Base-by-base conservation (phyloP, 2,888 invertebrate species). In the Tolmerus cingulatus region DNA sequence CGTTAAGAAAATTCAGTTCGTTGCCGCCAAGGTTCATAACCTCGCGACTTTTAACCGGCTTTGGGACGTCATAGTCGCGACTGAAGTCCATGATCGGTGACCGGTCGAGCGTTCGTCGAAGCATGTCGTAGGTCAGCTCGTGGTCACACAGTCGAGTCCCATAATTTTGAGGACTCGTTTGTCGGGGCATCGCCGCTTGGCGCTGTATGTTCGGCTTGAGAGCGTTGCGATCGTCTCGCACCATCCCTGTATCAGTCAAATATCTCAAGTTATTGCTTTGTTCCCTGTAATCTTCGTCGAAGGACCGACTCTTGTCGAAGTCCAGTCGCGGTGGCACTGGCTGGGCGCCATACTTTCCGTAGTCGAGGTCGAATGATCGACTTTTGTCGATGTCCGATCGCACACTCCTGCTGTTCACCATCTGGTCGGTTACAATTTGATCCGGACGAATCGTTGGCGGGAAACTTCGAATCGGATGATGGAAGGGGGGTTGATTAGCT, bases 141-240 rank as follows among this genome's bases (percentile, higher is more conserved):
- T 92, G 92, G 89, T 93, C 93, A 87, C 92, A 92, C 3, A 92
- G 89, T 0, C 93, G 90, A 0, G 92, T 92, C 27, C 92, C 93
- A 86, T 93, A 92, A 88, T 91, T 92, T 87, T 91, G 92, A 4
- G 92, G 92, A 86, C 92, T 92, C 0, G 91, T 91, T 76, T 91
- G 91, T 16, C 91, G 91, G 19, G 89, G 88, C 5, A 77, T 76
- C 16, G 74, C 30, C 8, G 88, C 23, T 19, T 74, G 30, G 2
- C 87, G 81, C 27, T 88, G 87, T 4, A 81, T n/a, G 34, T 85
- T 84, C 27, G 66, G 81, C 40, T 87, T 82, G 16, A 76, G 16
- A 37, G 27, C 19, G 19, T 43, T 43, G 7, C 37, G 87, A 51
- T 88, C 87, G 14, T 86, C 86, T 19, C 88, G 85, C 27, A 86